phyloP scores from a whole-genome alignment of 2,888 invertebrate genomes.

The Perithous albicinctus region DNA sequence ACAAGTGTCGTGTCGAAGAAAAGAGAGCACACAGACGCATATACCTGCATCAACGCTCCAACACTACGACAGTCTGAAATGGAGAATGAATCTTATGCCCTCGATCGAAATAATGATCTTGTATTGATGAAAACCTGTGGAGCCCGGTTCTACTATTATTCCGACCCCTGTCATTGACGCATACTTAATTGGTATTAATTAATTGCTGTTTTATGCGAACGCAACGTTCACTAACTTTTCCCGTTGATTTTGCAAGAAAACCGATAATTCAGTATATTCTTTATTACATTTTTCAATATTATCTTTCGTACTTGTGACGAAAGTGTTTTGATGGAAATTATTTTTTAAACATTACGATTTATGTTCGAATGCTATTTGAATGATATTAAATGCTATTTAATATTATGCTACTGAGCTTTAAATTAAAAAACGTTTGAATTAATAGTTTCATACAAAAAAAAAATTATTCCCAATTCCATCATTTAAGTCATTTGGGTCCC shows the following conservation, averaged over 20 bases:
- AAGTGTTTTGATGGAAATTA: too few relatives aligned
- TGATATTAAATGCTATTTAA: too few relatives aligned
- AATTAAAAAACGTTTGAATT: too few relatives aligned
- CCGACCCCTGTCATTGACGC: background rate
- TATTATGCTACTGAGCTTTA: too few relatives aligned
- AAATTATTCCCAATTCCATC: too few relatives aligned
- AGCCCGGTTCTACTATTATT: slow-evolving; percentile 10
- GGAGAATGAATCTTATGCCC: slow-evolving; percentile 34
- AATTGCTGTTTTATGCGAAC: slow-evolving; percentile 6
- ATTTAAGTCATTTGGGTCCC: too few relatives aligned
- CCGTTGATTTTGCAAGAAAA: background rate
- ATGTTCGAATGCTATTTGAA: too few relatives aligned
- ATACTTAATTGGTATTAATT: slow-evolving; percentile 57
- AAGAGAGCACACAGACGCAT: slow-evolving; percentile 27
- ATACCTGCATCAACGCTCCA: slow-evolving; percentile 1
- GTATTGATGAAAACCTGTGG: slow-evolving; percentile 29
- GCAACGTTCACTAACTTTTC: background rate
- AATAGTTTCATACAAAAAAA: too few relatives aligned
- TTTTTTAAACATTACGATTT: too few relatives aligned
- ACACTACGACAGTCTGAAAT: background rate
- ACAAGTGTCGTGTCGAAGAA: slow-evolving; percentile 27
- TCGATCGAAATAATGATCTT: slow-evolving; percentile 61
- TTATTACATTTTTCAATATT: background rate
- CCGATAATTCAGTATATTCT: too few relatives aligned
- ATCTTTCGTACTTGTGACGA: too few relatives aligned